These are phyloP conservation scores for Harpegnathos saltator DNA, from an alignment of 1,140 invertebrate genomes.

Conservation along the genomic window DNA sequence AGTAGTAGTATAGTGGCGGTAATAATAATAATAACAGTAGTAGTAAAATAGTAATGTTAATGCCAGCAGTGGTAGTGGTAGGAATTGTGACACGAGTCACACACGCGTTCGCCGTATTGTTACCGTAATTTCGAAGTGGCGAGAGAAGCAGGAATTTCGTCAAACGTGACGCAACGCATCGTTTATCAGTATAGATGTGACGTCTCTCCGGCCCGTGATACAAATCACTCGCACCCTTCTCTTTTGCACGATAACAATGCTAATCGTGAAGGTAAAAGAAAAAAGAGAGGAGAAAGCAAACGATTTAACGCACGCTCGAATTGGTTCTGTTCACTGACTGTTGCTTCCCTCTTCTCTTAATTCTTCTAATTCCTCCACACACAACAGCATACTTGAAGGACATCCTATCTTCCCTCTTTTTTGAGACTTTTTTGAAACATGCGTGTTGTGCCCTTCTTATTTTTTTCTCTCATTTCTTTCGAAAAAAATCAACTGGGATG, in stretches of 20 bases:
- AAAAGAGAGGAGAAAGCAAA: background rate
- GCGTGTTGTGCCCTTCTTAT: too few relatives aligned
- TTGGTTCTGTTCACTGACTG: constrained; percentile 7
- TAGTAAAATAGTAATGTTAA: too few relatives aligned
- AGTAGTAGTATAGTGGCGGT: too few relatives aligned
- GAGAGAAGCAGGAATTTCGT: background rate
- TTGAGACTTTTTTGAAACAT: too few relatives aligned
- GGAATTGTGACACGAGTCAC: too few relatives aligned
- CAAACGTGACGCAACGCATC: background rate
- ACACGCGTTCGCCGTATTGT: background rate
- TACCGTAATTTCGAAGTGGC: background rate
- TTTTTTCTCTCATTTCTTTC: background rate
- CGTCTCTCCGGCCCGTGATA: constrained; percentile 33
- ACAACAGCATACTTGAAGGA: too few relatives aligned
- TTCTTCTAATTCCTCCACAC: background rate
- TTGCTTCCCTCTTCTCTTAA: background rate
- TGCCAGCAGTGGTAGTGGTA: constrained; percentile 17
- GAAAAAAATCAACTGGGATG: background rate
- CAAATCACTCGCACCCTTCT: constrained; percentile 27
- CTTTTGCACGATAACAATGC: constrained; percentile 51
- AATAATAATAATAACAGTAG: too few relatives aligned
- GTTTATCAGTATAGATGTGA: constrained; percentile 12
- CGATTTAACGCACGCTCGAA: background rate
- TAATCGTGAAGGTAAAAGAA: background rate
- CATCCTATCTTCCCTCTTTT: too few relatives aligned